Conservation (phyloP, 2,797 vertebrate genomes). For the Scleropages formosus region DNA sequence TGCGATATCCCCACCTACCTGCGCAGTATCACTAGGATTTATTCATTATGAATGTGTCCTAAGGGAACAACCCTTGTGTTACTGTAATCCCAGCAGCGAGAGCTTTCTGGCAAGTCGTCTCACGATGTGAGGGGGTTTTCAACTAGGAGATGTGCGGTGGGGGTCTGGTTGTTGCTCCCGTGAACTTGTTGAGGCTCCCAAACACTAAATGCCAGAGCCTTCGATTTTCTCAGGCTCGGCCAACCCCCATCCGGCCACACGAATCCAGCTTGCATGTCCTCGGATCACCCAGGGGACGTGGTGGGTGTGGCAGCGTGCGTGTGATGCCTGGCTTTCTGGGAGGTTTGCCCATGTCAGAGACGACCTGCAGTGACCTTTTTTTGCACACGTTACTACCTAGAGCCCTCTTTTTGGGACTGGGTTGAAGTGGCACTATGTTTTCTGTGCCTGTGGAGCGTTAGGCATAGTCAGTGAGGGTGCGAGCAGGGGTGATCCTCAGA, state of each 20-base stretch:
- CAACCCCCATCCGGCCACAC: slow-evolving; percentile 35
- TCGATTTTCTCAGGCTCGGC: slow-evolving; percentile 46
- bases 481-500: no score
- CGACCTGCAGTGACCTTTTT: no score
- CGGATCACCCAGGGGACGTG: background rate
- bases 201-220: slow-evolving; percentile 52
- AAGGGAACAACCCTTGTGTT: slow-evolving; percentile 34
- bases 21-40: background rate
- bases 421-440: no score
- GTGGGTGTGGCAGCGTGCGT: background rate
- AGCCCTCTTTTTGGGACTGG: no score
- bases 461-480: no score
- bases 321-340: background rate
- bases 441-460: no score
- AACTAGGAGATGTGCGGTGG: slow-evolving; percentile 1
- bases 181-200: slow-evolving; percentile 48
- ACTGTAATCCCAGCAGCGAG: slow-evolving; percentile 41
- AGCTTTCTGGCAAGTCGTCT: slow-evolving; percentile 25
- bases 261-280: slow-evolving; percentile 44
- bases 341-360: no score
- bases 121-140: background rate
- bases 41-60: background rate
- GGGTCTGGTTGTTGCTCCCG: slow-evolving; percentile 40
- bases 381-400: no score
- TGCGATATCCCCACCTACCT: background rate